A percentile compares a stretch with the other conserved stretches of the same genome.
phyloP scores from a whole-genome alignment of 2,797 vertebrate species.

The Xerus rutilus region DNA sequence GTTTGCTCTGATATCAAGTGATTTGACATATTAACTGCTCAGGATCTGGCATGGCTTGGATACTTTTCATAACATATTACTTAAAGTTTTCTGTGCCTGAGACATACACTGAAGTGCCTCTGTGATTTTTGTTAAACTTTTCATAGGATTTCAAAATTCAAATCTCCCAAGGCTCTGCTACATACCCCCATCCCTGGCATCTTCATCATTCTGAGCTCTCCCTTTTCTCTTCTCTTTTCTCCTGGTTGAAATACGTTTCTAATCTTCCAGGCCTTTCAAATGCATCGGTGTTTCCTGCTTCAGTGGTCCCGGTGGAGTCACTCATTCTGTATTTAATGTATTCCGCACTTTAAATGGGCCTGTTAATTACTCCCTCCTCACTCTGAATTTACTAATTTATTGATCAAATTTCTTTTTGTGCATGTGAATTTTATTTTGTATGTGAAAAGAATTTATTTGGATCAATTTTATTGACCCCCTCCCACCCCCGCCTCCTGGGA shows the following conservation, averaged over 20 bases:
- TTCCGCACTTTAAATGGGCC: constrained; percentile 78
- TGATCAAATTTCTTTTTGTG: constrained; percentile 84
- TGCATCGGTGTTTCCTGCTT: constrained; percentile 78
- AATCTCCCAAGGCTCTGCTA: background rate
- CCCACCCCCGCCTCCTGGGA: constrained; percentile 55
- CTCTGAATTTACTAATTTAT: constrained; percentile 85
- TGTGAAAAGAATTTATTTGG: constrained; percentile 85
- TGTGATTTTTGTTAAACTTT: constrained; percentile 44
- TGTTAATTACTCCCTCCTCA: constrained; percentile 84
- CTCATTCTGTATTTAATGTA: constrained; percentile 83
- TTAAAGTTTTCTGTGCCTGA: constrained; percentile 7
- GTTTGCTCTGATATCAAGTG: background rate
- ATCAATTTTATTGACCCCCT: constrained; percentile 82
- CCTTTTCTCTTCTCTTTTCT: constrained; percentile 72
- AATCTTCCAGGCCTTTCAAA: constrained; percentile 81
- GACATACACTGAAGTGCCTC: background rate
- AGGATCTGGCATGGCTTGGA: background rate
- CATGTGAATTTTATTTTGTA: constrained; percentile 83
- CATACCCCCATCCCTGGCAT: background rate
- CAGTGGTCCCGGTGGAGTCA: constrained; percentile 75
- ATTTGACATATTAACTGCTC: background rate
- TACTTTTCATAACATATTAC: background rate
- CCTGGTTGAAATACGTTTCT: constrained; percentile 82
- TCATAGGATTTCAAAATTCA: constrained; percentile 47
- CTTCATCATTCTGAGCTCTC: constrained; percentile 62